Base-by-base conservation (phyloP, 2,888 invertebrate species). In the Stictocephala bisonia region DNA sequence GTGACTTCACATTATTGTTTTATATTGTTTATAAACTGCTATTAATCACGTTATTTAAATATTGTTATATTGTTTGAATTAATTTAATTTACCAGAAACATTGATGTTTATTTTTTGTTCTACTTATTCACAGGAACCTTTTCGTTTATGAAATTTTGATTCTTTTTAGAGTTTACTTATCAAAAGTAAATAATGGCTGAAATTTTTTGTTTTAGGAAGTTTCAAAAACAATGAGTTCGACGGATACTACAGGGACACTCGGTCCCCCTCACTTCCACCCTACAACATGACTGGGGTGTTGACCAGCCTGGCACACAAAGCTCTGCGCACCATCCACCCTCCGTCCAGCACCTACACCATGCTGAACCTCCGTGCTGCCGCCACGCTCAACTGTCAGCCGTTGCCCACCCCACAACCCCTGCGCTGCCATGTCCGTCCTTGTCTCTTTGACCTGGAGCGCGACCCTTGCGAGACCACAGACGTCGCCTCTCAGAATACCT, bases 381-480 rank as follows among this genome's bases (percentile, higher is more conserved):
- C 86, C 0, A 85, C 84, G 0, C 71, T 86, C 24, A 81, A 79
- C 66, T 86, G 86, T 77, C 79, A 70, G 6, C 75, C 76, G 29
- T 75, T 76, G 44, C 51, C 74, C 20, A 73, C 70, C 56, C 73
- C 68, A 13, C 74, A 72, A 15, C 79, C 90, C 3, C 71, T 77
- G 77, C 87, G 89, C 77, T 87, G 89, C 77, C 84, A 90, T 44
- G 89, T 90, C 73, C 86, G 87, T 50, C 82, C 84, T 9, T 92
- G 92, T 79, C 85, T 92, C 13, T 95, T 90, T 84, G 91, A 95
- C 82, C 88, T 95, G 50, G 88, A 88, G 0, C 86, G 87, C 66
- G 95, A 95, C 83, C 94, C 95, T 0, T 91, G 93, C 80, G 95
- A 95, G 82, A 90, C 89, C 68, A 89, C 89, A 79, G 92, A 95